phyloP scores from a whole-genome alignment of 2,888 invertebrate species.

The Dryococelus australis region DNA sequence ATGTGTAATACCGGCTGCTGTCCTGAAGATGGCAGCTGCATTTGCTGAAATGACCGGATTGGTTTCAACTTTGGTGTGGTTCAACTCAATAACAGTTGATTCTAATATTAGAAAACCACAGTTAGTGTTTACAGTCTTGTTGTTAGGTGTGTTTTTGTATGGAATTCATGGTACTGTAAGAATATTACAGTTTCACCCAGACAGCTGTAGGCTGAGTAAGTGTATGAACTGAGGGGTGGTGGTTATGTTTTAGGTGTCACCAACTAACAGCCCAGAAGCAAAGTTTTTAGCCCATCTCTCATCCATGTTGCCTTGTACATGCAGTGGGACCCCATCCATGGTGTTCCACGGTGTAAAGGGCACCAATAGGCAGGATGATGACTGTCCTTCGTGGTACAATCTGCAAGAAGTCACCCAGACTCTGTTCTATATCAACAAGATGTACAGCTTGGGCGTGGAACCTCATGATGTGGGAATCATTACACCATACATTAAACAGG shows the following conservation, averaged over 20 bases:
- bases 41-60: too few species aligned
- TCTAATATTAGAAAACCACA: too few species aligned
- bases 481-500: conserved; percentile 92
- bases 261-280: conserved; percentile 58
- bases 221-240: neutral
- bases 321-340: conserved; percentile 62
- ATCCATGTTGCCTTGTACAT: conserved; percentile 54
- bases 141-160: too few species aligned
- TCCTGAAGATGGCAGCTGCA: too few species aligned
- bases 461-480: conserved; percentile 85
- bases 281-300: conserved; percentile 50
- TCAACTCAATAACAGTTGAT: too few species aligned
- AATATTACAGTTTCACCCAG: too few species aligned
- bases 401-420: conserved; percentile 78
- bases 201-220: too few species aligned
- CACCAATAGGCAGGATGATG: conserved; percentile 65
- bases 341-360: conserved; percentile 78
- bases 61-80: too few species aligned
- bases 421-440: conserved; percentile 68
- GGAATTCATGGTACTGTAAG: too few species aligned
- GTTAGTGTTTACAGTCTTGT: too few species aligned
- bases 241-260: conserved; percentile 54
- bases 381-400: conserved; percentile 91
- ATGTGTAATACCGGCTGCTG: too few species aligned
- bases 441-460: conserved; percentile 71